A percentile compares a stretch with the other conserved stretches of the same genome.
Evolutionary conservation across 2,113 vertebrate species (phyloP).

Genomic region (Triplophysa dalaica): DNA sequence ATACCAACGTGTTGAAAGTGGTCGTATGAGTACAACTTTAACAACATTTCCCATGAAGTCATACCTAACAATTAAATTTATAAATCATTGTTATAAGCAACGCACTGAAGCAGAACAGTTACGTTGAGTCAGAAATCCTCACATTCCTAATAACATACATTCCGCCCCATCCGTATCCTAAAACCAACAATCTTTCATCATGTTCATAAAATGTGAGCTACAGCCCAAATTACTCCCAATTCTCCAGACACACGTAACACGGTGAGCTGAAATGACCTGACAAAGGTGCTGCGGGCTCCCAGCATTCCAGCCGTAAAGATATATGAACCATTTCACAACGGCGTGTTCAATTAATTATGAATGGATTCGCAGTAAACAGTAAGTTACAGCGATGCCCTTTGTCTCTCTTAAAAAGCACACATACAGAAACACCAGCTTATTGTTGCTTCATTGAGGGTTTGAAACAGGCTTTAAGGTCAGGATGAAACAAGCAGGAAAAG

Average conservation of each 20-base stretch:
- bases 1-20: too few species aligned
- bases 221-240: slow-evolving; percentile 2
- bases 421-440: background rate
- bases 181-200: slow-evolving; percentile 15
- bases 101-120: background rate
- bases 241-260: slow-evolving; percentile 16
- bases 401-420: slow-evolving; percentile 11
- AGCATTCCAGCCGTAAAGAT: slow-evolving; percentile 21
- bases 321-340: slow-evolving; percentile 28
- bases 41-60: too few species aligned
- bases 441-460: slow-evolving; percentile 20
- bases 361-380: slow-evolving; percentile 6
- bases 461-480: slow-evolving; percentile 39
- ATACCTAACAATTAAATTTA: too few species aligned
- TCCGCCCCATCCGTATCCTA: background rate
- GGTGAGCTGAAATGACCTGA: slow-evolving; percentile 16
- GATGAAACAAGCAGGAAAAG: slow-evolving; percentile 1
- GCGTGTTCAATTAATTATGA: slow-evolving; percentile 26
- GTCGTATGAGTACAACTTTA: too few species aligned
- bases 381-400: slow-evolving; percentile 8
- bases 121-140: background rate
- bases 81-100: too few species aligned
- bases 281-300: background rate
- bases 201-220: slow-evolving; percentile 11
- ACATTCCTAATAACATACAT: slow-evolving; percentile 11